Evolutionary conservation across 2,888 invertebrate genomes (phyloP), one percentile per base, ranked within the genome.

Genomic region (Calliphora vomitoria): DNA sequence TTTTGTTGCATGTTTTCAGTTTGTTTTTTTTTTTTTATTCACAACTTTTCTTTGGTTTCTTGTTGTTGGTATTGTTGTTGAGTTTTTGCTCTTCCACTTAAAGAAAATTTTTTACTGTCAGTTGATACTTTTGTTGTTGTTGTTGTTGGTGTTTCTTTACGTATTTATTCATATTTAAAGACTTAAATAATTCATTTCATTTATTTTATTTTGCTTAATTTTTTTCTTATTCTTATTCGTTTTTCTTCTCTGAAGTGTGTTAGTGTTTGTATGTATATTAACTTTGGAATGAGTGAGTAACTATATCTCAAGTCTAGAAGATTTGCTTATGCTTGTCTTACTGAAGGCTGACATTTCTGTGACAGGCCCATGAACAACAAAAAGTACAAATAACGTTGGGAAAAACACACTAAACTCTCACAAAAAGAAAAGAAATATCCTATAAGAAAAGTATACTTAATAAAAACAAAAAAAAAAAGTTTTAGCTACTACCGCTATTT

Each of bases 321-420:
- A 87, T 88, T 88, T 88, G 83, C 88, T 88, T 88, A 87, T 87
- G 76, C 82, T 71, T 88, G 85, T 82, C 85, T 88, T 89, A 91
- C 91, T 89, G 86, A 88, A 86, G 91, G 90, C 91, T 92, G 92
- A 92, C 92, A 92, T 91, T 92, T 91, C 79, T 91, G 89, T 92
- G 92, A 92, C 92, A 92, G 90, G 88, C 91, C 91, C 90, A 91
- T 91, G 91, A 91, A 90, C 91, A 91, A 91, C 90, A 91, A 78
- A 60, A 50, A 53, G 20, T 69, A 71, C 53, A 71, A 85, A 69
- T 62, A 62, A 44, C 38, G 60, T 44, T 69, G 50, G 41, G 25
- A 53, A 68, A 72, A 55, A 44, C 71, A 87, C 76, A 86, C 82
- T 69, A 1, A 74, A 1, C 85, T 72, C 82, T 89, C 84, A 88